Evolutionary conservation across 2,888 invertebrate species (phyloP), one percentile per base, ranked within the genome.

Genomic region (Cataglyphis livida): DNA sequence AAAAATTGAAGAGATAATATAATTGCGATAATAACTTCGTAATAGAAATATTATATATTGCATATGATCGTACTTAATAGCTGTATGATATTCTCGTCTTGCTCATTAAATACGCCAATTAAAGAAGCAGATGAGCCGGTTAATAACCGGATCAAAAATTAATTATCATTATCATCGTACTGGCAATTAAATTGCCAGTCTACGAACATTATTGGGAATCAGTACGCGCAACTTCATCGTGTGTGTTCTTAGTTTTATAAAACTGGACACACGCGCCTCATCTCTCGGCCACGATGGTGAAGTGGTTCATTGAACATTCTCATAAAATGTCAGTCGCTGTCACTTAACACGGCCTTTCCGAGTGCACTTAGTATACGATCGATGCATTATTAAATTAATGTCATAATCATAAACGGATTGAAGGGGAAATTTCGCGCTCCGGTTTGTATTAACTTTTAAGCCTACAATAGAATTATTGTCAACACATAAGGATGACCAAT

Each of bases 341-440:
- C 78, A 44, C 64, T 62, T 7, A 57, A 38, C 41, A 15, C 59
- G 82, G 85, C 87, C 88, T 87, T 87, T 81, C 54, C 66, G 21
- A 44, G 64, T 57, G 28, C 48, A 71, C 71, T 78, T 70, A 78
- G 32, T 25, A 38, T 35, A 9, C 35, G 83, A 78, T 87, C 87
- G 74, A 85, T 85, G 59, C 59, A 38, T 78, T 70, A 61, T 68
- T 64, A 84, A 86, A 84, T 82, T 84, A 82, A 75, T 62, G 74
- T 48, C 73, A 59, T 28, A 48, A 73, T 76, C 61, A 48, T 28
- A 54, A 68, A 62, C 41, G 51, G 71, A 71, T 76, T 78, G 44
- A 65, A 41, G 44, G 44, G 32, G 12, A 78, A 70, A 7, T 44
- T 57, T 18, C 6, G 12, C 6, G 4, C 1, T 62, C 9, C 0